Conservation (phyloP, 2,888 invertebrate genomes). For the Ophraella communa region DNA sequence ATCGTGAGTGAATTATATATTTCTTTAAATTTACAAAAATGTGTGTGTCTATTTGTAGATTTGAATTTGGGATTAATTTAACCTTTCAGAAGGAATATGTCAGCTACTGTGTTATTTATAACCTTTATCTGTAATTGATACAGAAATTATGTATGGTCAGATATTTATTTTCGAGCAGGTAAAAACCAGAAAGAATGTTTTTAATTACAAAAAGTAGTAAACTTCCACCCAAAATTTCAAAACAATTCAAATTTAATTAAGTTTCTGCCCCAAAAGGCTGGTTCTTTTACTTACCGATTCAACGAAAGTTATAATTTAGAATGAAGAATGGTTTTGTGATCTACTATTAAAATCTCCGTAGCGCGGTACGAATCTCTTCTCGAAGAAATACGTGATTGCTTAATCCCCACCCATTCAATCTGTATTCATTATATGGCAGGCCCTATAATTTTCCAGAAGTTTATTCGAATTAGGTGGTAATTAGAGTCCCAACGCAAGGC, state of each 20-base stretch:
- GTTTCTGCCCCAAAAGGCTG: constrained; percentile 16
- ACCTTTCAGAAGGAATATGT: neutral
- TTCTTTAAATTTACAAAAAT: neutral
- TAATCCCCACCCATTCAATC: constrained; percentile 35
- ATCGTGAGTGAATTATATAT: neutral
- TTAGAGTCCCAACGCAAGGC: constrained; percentile 40
- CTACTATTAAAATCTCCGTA: constrained; percentile 55
- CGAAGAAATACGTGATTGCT: constrained; percentile 32
- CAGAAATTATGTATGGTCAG: neutral
- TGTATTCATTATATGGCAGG: constrained; percentile 42
- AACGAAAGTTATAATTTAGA: constrained; percentile 27
- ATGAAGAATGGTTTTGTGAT: constrained; percentile 50
- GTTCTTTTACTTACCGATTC: constrained; percentile 18
- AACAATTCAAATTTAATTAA: constrained; percentile 26
- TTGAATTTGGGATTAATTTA: neutral
- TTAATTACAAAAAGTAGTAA: constrained; percentile 16
- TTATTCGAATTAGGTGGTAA: constrained; percentile 47
- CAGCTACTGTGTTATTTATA: constrained; percentile 47
- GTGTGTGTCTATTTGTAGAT: neutral
- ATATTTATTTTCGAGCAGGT: constrained; percentile 16
- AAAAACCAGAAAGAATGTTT: constrained; percentile 10
- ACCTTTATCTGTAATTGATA: constrained; percentile 1
- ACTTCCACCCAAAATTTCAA: constrained; percentile 1
- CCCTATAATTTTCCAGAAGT: constrained; percentile 54
- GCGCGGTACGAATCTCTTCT: constrained; percentile 30